These are phyloP conservation scores for Apeltes quadracus DNA, from an alignment of 2,113 vertebrate species.

Conservation along the genomic window DNA sequence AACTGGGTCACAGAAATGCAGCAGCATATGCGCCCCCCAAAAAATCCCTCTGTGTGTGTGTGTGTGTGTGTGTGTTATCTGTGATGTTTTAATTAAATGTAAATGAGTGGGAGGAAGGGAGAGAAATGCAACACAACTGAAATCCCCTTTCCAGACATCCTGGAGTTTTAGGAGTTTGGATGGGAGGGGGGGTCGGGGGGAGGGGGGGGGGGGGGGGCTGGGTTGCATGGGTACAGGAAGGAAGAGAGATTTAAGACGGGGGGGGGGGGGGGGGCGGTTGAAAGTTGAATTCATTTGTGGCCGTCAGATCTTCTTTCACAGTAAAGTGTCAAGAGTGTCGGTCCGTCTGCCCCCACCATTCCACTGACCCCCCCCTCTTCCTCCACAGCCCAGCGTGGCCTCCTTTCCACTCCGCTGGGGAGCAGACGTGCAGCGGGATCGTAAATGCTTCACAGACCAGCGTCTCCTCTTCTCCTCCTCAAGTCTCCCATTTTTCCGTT, in stretches of 20 bases:
- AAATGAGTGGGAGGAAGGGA: constrained; percentile 49
- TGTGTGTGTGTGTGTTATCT: constrained; percentile 17
- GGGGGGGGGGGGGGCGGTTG: constrained; percentile 55
- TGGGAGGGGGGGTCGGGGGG: constrained; percentile 20
- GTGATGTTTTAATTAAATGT: constrained; percentile 77
- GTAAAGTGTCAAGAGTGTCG: constrained; percentile 38
- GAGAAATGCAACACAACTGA: constrained; percentile 47
- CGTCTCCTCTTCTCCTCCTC: constrained; percentile 50
- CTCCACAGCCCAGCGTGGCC: constrained; percentile 46
- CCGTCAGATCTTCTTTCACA: constrained; percentile 68
- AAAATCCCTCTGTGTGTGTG: constrained; percentile 31
- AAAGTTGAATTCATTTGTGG: constrained; percentile 67
- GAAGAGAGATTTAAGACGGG: neutral
- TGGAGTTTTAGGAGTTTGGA: constrained; percentile 43
- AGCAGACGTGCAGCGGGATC: constrained; percentile 69
- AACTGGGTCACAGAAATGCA: constrained; percentile 68
- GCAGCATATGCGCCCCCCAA: constrained; percentile 44
- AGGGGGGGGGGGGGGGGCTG: neutral
- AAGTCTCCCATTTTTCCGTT: constrained; percentile 50
- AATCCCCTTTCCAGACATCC: constrained; percentile 52
- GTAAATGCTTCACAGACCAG: constrained; percentile 68
- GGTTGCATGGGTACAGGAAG: constrained; percentile 1
- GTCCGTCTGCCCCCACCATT: constrained; percentile 25
- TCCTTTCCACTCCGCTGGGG: constrained; percentile 69
- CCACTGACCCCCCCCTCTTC: constrained; percentile 51